Evolutionary conservation across 2,113 vertebrate species (phyloP).

Genomic region (Rhinolophus ferrumequinum): DNA sequence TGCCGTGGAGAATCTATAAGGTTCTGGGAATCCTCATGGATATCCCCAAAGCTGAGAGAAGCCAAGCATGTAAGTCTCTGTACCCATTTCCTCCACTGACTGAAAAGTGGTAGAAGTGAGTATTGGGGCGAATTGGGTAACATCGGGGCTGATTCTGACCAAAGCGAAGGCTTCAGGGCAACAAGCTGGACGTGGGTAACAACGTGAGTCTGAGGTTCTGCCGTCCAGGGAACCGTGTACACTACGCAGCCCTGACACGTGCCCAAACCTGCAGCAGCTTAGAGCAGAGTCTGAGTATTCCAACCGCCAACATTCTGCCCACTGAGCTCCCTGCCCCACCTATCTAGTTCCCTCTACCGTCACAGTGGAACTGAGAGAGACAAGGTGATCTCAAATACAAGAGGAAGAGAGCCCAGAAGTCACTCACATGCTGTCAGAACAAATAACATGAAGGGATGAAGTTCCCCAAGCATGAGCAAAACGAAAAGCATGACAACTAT

Average conservation of each 20-base stretch:
- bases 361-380: neutral
- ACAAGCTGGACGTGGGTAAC: neutral
- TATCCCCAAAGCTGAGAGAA: neutral
- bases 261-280: neutral
- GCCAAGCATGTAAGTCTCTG: too few relatives aligned
- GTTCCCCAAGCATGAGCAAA: neutral
- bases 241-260: fast-evolving
- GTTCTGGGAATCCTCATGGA: neutral
- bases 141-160: neutral
- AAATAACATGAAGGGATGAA: neutral
- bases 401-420: neutral
- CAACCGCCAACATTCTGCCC: neutral
- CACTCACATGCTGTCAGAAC: neutral
- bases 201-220: neutral
- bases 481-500: neutral
- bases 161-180: neutral
- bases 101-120: neutral
- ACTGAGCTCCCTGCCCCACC: neutral
- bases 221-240: neutral
- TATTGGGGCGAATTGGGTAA: neutral
- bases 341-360: neutral
- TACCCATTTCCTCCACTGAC: neutral
- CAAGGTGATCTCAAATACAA: neutral
- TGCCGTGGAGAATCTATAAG: neutral
- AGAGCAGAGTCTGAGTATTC: neutral